phyloP scores from a whole-genome alignment of 2,113 vertebrate species.

The Pedetes capensis region DNA sequence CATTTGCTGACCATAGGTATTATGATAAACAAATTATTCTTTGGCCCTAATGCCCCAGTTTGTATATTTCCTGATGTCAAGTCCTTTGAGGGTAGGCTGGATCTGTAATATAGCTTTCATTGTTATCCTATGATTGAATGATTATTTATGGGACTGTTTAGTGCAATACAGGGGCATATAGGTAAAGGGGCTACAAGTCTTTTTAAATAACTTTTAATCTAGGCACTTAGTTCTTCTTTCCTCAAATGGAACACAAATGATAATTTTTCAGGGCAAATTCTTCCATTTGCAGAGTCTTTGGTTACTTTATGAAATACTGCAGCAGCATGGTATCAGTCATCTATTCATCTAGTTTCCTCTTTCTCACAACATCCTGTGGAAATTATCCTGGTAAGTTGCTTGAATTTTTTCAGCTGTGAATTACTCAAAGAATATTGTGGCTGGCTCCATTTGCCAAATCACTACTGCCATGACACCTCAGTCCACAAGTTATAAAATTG shows the following conservation, averaged over 20 bases:
- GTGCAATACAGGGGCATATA: not conserved
- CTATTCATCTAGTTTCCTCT: not conserved
- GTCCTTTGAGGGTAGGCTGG: not conserved
- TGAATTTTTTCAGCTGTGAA: not conserved
- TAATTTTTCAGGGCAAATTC: not conserved
- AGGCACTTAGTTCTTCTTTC: not conserved
- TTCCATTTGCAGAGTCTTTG: not conserved
- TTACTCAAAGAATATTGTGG: not conserved
- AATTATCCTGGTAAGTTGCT: not conserved
- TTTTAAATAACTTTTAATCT: slow-evolving; percentile 1
- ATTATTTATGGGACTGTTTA: not conserved
- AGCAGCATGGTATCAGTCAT: not conserved
- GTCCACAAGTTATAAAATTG: not conserved
- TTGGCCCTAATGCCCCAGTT: not conserved
- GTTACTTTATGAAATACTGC: slow-evolving; percentile 2
- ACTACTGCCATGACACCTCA: not conserved
- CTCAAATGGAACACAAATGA: not conserved
- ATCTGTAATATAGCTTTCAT: not conserved
- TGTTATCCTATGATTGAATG: not conserved
- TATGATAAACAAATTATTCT: not conserved
- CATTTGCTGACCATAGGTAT: not conserved
- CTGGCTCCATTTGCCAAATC: not conserved
- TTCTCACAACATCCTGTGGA: not conserved
- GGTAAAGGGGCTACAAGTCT: not conserved
- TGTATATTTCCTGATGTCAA: not conserved